Percentiles rank a stretch among this genome's conserved stretches.
phyloP scores from a whole-genome alignment of 2,797 vertebrate species.

The Phalanger gymnotis region DNA sequence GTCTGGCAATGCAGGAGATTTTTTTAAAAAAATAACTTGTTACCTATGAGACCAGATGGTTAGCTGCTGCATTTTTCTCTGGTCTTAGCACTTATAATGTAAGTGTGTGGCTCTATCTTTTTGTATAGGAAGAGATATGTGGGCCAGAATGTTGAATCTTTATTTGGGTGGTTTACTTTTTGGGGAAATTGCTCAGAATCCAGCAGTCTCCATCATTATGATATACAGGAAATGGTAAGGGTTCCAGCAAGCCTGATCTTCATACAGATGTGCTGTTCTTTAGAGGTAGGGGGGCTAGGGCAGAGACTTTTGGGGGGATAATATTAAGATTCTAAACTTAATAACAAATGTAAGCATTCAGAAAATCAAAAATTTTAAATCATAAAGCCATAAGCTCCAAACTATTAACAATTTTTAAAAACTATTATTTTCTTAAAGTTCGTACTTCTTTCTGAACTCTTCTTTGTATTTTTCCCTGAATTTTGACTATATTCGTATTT shows the following conservation, averaged over 20 bases:
- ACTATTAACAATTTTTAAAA: neutral
- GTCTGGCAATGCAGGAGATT: neutral
- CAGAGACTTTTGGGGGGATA: neutral
- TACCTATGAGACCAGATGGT: neutral
- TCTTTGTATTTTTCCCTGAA: neutral
- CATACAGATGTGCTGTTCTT: neutral
- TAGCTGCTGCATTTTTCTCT: conserved; percentile 2
- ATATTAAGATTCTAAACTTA: neutral
- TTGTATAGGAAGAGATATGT: neutral
- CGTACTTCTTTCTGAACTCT: neutral
- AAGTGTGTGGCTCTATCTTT: neutral
- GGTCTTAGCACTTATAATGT: conserved; percentile 7
- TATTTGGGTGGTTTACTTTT: conserved; percentile 29
- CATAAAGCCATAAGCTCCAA: neutral
- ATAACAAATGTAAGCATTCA: neutral
- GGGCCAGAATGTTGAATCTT: conserved; percentile 20
- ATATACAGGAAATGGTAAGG: conserved; percentile 45
- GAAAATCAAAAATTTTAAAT: neutral
- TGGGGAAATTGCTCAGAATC: conserved; percentile 41
- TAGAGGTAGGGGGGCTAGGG: neutral
- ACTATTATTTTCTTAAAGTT: neutral
- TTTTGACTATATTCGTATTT: neutral
- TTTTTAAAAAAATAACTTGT: neutral
- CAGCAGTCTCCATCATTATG: neutral
- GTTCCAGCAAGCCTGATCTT: conserved; percentile 22